Base-by-base conservation (phyloP, 2,113 vertebrate genomes). In the Centropristis striata region DNA sequence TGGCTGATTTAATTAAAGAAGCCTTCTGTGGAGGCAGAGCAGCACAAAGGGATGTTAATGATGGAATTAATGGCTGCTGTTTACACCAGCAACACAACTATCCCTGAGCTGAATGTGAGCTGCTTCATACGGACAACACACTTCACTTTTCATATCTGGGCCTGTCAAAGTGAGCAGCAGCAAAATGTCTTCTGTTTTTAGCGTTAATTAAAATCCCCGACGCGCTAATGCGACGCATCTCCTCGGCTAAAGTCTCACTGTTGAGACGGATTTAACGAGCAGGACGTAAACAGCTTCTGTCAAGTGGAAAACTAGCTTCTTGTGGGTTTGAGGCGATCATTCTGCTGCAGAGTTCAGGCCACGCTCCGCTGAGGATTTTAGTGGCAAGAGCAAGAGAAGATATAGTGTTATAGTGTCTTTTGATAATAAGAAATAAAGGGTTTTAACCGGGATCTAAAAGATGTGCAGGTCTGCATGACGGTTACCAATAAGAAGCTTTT, bases 1-100 rank as follows among this genome's bases (percentile, higher is more conserved):
- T 78, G 46, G 23, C 86, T 91, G 86, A 94, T 94, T 93, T 90
- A 92, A 94, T 94, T 93, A 93, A 89, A 81, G 70, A 39, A 71
- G 89, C 85, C 86, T 83, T 85, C 78, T 90, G 90, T 86, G 83
- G 86, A 70, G 42, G 79, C 71, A 68, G 70, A n/a, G 60, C 87
- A 65, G 83, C 78, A 83, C 86, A 78, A 87, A 91, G 86, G 61
- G 77, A 84, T 55, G 76, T 60, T 91, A 86, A 92, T 88, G 85
- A 88, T 75, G 77, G 82, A 89, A 91, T 82, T 85, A 92, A 92
- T 87, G 80, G 86, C 85, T 61, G 84, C 81, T 71, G 80, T 80
- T 87, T 63, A 39, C 69, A 86, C 86, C 84, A 78, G 75, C 76
- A 41, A 10, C 77, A 47, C 16, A 47, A 27, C 4, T 86, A 27